Base-by-base conservation (phyloP, 2,797 vertebrate species). In the Gallinago solitaria region DNA sequence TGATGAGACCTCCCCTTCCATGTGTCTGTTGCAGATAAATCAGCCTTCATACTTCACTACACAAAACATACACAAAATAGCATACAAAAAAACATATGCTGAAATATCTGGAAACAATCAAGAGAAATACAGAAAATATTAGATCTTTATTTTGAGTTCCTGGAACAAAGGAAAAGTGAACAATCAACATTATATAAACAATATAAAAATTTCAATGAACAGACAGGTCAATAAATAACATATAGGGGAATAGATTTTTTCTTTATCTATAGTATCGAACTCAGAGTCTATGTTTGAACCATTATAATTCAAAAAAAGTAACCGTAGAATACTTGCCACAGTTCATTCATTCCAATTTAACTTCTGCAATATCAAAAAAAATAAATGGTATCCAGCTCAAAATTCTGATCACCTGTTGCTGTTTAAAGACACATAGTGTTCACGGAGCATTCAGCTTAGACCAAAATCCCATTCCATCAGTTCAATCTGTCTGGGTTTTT, bases 21-120 rank as follows among this genome's bases (percentile, higher is more conserved):
- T 65, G 37, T 64, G 68, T 75, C 32, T 75, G 32, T 43, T 84
- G 45, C 51, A 88, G 48, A 79, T 91, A 94, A 95, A 93, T 96
- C 83, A 92, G n/a, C 47, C 45, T 93, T 90, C 60, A 27, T 57
- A 50, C 53, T 68, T 67, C 43, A 82, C 37, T 51, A 76, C 43
- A 73, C 6, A 94, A 92, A 77, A 39, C 18, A 30, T 47, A 53
- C 23, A 51, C 23, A 70, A 84, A 93, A 76, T 53, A 56, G 35
- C 28, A 94, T 48, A 14, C 47, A 48, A 48, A 48, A 93, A 90
- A 96, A 16, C 74, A 37, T 71, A 35, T 1, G 17, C 50, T 32
- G 59, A 89, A 86, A 71, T 95, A 93, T 74, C 88, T 96, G 81
- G 61, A 96, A 97, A 60, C 18, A 81, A 77, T 88, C 45, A 94